phyloP scores from a whole-genome alignment of 2,797 vertebrate genomes.

The Hafferia zeledoni region DNA sequence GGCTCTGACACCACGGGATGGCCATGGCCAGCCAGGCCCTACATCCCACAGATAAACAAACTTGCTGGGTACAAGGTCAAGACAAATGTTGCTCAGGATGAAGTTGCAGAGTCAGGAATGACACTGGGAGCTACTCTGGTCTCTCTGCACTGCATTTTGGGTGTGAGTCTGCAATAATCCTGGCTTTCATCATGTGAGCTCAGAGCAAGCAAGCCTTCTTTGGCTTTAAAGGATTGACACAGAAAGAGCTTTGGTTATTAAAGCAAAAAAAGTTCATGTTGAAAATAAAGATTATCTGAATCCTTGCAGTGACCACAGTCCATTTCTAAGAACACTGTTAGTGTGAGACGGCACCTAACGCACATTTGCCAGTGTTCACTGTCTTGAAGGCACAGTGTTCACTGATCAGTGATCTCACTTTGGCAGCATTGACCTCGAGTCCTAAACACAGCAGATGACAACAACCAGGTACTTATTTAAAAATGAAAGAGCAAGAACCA shows the following conservation, averaged over 20 bases:
- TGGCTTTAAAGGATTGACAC: rapidly evolving
- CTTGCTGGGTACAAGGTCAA: not conserved
- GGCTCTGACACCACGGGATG: not conserved
- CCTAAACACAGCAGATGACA: not conserved
- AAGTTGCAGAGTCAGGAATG: not conserved
- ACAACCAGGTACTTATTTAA: not conserved
- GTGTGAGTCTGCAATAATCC: not conserved
- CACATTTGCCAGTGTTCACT: not conserved
- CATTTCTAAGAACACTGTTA: not conserved
- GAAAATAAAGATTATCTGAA: not conserved
- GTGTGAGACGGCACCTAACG: not conserved
- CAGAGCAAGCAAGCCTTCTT: not conserved
- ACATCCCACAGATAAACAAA: not conserved
- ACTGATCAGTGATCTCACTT: not conserved
- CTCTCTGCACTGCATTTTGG: not conserved
- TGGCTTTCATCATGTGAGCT: rapidly evolving
- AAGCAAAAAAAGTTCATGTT: not conserved
- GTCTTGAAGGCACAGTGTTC: not conserved
- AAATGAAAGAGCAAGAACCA: not conserved
- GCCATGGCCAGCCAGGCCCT: not conserved
- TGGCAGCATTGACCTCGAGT: not conserved
- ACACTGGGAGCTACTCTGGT: not conserved
- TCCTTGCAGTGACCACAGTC: not conserved
- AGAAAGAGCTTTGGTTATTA: not conserved
- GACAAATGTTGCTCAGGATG: not conserved